phyloP scores from a whole-genome alignment of 2,113 vertebrate species.

The Ciconia maguari region DNA sequence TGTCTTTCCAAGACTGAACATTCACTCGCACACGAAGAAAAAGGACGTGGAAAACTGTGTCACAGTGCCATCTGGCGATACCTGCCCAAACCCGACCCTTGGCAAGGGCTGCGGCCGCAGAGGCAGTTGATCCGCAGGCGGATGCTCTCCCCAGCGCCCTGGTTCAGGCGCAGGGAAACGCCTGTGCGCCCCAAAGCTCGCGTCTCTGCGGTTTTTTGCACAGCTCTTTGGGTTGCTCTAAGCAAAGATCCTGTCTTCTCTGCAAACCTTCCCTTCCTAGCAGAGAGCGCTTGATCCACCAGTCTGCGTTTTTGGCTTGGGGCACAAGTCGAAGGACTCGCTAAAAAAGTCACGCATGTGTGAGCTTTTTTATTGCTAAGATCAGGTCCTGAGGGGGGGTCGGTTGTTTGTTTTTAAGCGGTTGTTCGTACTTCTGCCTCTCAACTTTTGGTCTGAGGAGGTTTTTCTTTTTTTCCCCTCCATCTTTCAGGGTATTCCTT shows the following conservation, averaged over 20 bases:
- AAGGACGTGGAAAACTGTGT: slow-evolving; percentile 34
- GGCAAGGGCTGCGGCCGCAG: not conserved
- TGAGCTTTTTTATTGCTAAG: not conserved
- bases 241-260: not conserved
- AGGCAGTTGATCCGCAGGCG: not conserved
- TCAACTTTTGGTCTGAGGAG: not conserved
- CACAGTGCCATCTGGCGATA: slow-evolving; percentile 68
- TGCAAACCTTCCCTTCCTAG: not conserved
- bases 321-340: not conserved
- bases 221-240: not conserved
- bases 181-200: not conserved
- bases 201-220: not conserved
- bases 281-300: not conserved
- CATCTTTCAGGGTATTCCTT: not conserved
- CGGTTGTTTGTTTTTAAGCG: not conserved
- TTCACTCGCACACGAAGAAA: not conserved
- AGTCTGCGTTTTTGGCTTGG: not conserved
- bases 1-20: slow-evolving; percentile 36
- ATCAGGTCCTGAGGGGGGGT: not conserved
- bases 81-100: not conserved
- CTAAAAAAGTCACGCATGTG: not conserved
- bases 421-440: not conserved
- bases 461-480: not conserved
- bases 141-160: not conserved
- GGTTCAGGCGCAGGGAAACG: rapidly evolving